Evolutionary conservation across 2,888 invertebrate genomes (phyloP), one percentile per base, ranked within the genome.

Genomic region (Crocallis elinguaria): DNA sequence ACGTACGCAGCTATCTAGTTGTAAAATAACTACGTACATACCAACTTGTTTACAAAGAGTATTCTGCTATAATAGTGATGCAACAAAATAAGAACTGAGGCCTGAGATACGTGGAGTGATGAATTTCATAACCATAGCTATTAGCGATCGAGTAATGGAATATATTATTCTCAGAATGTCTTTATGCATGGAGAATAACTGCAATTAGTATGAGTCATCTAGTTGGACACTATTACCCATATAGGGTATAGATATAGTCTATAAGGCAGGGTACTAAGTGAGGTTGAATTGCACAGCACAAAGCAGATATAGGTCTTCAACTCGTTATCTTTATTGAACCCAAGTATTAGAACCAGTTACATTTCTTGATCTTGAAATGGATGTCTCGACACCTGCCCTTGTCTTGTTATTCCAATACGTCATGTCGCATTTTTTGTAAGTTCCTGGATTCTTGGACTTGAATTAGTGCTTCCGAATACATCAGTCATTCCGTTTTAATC

Each of bases 341-440:
- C 57, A 62, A 48, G n/a, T 45, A 60, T 64, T 64, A 48, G 48
- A 71, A 64, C 61, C 64, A 25, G 64, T 69, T 74, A n/a, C n/a
- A n/a, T n/a, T 69, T 60, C 62, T 66, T 66, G 60, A 44, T 50
- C 56, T 52, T 63, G 54, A 61, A 49, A 62, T 39, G 44, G 54
- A 57, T 49, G 54, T 38, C 42, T 41, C 33, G 53, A 46, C 48
- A 33, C 53, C 50, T 60, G 51, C 49, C 55, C 53, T 45, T 62
- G 57, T 39, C 52, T 64, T 35, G 13, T 44, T 33, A 42, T 39
- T 37, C 23, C 30, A n/a, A 51, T 21, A 37, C 14, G 3, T 25
- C n/a, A 1, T 39, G 27, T 23, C 25, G 42, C 23, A 38, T 37
- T 42, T 16, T 29, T 8, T 13, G 29, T 5, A 2, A n/a, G 33